Evolutionary conservation across 23 tunicate genomes (phyloP).

Genomic region (Styela clava): DNA sequence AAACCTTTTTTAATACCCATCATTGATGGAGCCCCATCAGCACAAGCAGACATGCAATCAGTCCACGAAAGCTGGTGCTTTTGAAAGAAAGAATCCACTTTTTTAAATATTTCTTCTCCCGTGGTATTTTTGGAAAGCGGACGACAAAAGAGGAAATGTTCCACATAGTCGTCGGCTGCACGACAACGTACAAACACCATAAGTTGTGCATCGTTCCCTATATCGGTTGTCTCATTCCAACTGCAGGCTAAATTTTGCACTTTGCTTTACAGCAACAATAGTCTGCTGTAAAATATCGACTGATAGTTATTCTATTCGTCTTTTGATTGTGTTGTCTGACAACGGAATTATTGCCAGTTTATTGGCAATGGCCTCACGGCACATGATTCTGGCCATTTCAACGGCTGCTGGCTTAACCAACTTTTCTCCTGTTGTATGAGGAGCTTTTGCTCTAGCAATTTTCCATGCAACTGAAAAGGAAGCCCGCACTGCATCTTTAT

Average conservation of each 20-base stretch:
- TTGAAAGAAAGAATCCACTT: too few relatives aligned
- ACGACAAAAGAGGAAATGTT: not conserved
- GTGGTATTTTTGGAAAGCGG: conserved; percentile 2
- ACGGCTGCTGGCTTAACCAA: too few relatives aligned
- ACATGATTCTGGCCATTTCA: conserved; percentile 5
- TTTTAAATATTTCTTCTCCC: too few relatives aligned
- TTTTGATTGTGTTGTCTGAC: not conserved
- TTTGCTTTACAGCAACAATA: not conserved
- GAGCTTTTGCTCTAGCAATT: conserved; percentile 18
- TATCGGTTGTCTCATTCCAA: too few relatives aligned
- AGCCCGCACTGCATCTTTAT: conserved; percentile 40
- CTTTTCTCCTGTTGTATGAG: conserved; percentile 1
- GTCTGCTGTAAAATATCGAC: too few relatives aligned
- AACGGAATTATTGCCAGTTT: conserved; percentile 13
- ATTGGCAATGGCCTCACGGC: not conserved
- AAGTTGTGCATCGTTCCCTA: too few relatives aligned
- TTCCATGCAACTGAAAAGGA: too few relatives aligned
- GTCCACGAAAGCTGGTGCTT: too few relatives aligned
- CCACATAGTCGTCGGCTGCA: not conserved
- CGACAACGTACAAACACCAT: not conserved
- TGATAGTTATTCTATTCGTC: conserved; percentile 14
- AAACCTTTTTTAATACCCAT: not conserved
- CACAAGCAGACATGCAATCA: conserved; percentile 5
- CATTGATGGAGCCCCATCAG: conserved; percentile 1
- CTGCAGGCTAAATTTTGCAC: not conserved